Base-by-base conservation (phyloP, 2,113 vertebrate genomes). In the Cyphomyrus discorhynchus region DNA sequence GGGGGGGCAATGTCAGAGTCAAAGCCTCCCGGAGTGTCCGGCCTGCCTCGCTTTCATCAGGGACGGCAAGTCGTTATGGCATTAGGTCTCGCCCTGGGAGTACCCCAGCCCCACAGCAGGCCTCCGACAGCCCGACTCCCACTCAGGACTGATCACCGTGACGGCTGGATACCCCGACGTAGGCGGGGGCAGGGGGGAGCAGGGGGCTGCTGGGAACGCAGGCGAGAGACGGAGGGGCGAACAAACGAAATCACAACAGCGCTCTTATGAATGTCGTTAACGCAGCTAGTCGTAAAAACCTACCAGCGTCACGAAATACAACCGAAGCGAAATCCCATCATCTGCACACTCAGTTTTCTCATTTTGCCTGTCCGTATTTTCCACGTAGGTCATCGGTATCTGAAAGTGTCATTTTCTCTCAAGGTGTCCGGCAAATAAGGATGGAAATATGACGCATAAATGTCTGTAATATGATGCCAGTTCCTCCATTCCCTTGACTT, bases 41-140 rank as follows among this genome's bases (percentile, higher is more conserved):
- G 46, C 31, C 88, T 15, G 27, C 88, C 27, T 42, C 49, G 10
- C 88, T 89, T 89, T 89, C 88, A 89, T 89, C 88, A 58, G 24
- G 21, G 35, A 88, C n/a, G 3, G 3, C 9, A 27, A 10, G 58
- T n/a, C 24, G n/a, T 66, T 27, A 66, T 4, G n/a, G n/a, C 62
- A 4, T 66, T 11, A 66, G 27, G 2, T 2, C n/a, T 27, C 9
- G n/a, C n/a, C n/a, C n/a, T 66, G n/a, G n/a, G 8, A 3, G 3
- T 17, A 66, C n/a, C 35, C 53, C 88, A 17, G 53, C 47, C 24
- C 46, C 47, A 84, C 77, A 89, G 13, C 31, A 21, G n/a, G 46
- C 66, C 45, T 84, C 82, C 56, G 49, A 89, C 84, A 84, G 88
- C 11, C 19, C 49, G 4, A 5, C 49, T 39, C 39, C 31, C 39